Evolutionary conservation across 2,113 vertebrate genomes (phyloP), one percentile per base, ranked within the genome.

Genomic region (Hippocampus abdominalis): DNA sequence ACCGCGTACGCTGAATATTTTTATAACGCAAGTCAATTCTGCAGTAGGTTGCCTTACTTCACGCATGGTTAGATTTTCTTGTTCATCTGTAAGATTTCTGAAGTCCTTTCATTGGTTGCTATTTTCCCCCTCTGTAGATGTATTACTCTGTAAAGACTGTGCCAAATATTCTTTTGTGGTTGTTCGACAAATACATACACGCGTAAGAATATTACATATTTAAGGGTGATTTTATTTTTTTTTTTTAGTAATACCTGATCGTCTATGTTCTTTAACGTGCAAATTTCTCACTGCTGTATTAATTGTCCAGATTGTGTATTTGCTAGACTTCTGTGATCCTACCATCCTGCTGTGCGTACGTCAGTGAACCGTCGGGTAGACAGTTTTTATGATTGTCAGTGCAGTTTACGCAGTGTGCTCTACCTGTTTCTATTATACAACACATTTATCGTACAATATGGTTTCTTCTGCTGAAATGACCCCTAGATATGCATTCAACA

Each of bases 21-120:
- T 89, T 86, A 82, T 94, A 94, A 90, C 86, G 93, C 90, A 81
- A 93, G 78, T 93, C 92, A 90, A 92, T 92, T 93, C 94, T 95
- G 92, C 94, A 92, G 93, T 95, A 96, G 94, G 94, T 93, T 93
- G 93, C 94, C 93, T 94, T 94, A 93, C 89, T 92, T 92, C 82
- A 88, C 95, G 96, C 96, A 98, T 98, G 96, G 87, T 90, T 96
- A 94, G 90, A 91, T 92, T 92, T 92, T 90, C 81, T 90, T 91
- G 85, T 81, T 94, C 93, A 18, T 94, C 90, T 90, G 87, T 85
- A 87, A 93, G 87, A 89, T 91, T 94, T 32, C 87, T 79, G 64
- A 88, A 91, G 77, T 69, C 78, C 76, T 85, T 80, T 81, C 82
- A 84, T 87, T 87, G 63, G 68, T 82, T 73, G 79, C 71, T 75